Percentiles rank a stretch among this genome's conserved stretches.
phyloP scores from a whole-genome alignment of 2,888 invertebrate species.

The Mesopsocus fuscifrons region DNA sequence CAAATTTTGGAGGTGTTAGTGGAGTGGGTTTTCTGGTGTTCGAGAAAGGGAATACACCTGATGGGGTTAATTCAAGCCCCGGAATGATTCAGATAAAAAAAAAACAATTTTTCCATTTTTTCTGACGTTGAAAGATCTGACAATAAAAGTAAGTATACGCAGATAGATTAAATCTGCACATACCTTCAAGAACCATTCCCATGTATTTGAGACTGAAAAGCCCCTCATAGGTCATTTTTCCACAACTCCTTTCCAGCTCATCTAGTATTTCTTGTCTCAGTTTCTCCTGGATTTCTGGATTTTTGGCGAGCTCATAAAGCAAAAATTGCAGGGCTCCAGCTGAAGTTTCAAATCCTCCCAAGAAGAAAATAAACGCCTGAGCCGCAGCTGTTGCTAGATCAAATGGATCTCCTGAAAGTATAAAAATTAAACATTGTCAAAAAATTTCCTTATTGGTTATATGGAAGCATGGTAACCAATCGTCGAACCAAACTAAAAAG shows the following conservation, averaged over 20 bases:
- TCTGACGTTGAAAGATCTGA: background rate
- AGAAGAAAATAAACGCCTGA: slow-evolving; percentile 27
- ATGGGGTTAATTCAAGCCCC: too few species aligned
- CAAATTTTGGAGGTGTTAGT: too few species aligned
- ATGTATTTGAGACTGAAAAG: slow-evolving; percentile 28
- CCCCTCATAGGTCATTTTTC: slow-evolving; percentile 24
- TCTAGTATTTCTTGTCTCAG: slow-evolving; percentile 24
- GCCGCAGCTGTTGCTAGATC: slow-evolving; percentile 21
- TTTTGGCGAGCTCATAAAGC: slow-evolving; percentile 27
- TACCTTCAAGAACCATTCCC: slow-evolving; percentile 26
- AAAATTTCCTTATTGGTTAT: too few species aligned
- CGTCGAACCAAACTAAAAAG: too few species aligned
- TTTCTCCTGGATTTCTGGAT: slow-evolving; percentile 26
- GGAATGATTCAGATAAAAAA: too few species aligned
- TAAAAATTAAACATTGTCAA: too few species aligned
- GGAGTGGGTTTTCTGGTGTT: too few species aligned
- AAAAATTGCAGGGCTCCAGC: slow-evolving; percentile 19
- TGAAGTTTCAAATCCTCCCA: slow-evolving; percentile 32
- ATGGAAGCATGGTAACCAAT: too few species aligned
- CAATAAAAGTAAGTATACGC: background rate
- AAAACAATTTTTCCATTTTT: too few species aligned
- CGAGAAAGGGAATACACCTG: too few species aligned
- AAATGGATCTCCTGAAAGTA: background rate
- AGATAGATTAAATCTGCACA: too few species aligned
- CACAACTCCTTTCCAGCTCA: slow-evolving; percentile 21